These are phyloP conservation scores for Sebastes matsubarae DNA, from an alignment of 2,797 vertebrate species.

Conservation along the genomic window DNA sequence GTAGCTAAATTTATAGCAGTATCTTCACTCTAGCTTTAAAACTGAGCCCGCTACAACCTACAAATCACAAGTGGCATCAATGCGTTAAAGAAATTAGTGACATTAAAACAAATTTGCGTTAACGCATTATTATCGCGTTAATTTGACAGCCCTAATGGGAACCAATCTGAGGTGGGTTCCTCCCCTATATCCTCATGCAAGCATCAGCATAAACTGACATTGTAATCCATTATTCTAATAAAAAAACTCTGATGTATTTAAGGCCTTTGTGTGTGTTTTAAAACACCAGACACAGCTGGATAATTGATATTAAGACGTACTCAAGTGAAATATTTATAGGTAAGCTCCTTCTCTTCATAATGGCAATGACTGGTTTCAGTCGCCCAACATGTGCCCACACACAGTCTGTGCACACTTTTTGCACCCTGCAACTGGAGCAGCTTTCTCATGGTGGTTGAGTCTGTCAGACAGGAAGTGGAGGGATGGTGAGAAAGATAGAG, in stretches of 20 bases:
- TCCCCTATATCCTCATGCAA: too few relatives aligned
- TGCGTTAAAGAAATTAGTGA: too few relatives aligned
- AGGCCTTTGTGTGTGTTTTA: not conserved
- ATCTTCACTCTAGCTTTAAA: too few relatives aligned
- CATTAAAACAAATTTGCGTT: too few relatives aligned
- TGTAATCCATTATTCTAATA: not conserved
- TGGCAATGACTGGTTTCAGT: not conserved
- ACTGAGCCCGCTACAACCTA: too few relatives aligned
- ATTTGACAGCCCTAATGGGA: too few relatives aligned
- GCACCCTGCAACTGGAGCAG: not conserved
- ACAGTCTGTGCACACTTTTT: not conserved
- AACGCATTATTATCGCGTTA: too few relatives aligned
- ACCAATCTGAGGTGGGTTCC: not conserved
- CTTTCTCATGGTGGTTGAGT: not conserved
- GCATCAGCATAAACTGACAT: not conserved
- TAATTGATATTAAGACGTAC: not conserved
- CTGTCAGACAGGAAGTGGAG: constrained; percentile 42
- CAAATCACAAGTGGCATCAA: too few relatives aligned
- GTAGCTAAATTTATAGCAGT: too few relatives aligned
- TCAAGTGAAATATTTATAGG: not conserved
- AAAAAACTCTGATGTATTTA: not conserved
- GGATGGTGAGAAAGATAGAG: constrained; percentile 12
- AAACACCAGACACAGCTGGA: not conserved
- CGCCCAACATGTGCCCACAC: not conserved
- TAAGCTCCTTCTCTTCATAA: not conserved